Evolutionary conservation across 2,797 vertebrate species (phyloP).

Genomic region (Enoplosus armatus): DNA sequence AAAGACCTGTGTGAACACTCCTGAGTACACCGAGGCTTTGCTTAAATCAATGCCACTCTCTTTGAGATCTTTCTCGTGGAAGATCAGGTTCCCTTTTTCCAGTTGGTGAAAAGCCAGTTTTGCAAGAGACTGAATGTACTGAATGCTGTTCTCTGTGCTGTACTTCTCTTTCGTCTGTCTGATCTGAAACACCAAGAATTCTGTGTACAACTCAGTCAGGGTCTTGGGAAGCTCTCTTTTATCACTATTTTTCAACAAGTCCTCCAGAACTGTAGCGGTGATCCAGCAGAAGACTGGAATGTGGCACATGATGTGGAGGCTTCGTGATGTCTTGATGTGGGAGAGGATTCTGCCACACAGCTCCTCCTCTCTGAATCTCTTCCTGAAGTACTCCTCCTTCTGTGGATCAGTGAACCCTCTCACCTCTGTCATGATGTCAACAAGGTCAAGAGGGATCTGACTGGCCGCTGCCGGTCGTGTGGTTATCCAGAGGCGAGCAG

Average conservation of each 20-base stretch:
- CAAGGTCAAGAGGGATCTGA: not conserved
- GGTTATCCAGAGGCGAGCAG: conserved; percentile 50
- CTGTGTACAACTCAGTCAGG: conserved; percentile 44
- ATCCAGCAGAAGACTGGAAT: conserved; percentile 45
- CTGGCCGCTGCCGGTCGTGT: conserved; percentile 21
- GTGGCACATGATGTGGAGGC: conserved; percentile 36
- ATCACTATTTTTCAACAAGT: not conserved
- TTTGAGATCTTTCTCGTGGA: conserved; percentile 29
- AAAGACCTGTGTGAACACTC: conserved; percentile 48
- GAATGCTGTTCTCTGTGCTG: not conserved
- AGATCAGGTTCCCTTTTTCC: conserved; percentile 19
- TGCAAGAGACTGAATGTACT: conserved; percentile 4
- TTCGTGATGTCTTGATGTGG: conserved; percentile 2
- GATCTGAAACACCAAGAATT: conserved; percentile 21
- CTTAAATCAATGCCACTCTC: not conserved
- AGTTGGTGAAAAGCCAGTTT: conserved; percentile 28
- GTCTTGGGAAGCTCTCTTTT: conserved; percentile 23
- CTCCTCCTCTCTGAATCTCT: not conserved
- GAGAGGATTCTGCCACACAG: not conserved
- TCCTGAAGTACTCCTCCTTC: conserved; percentile 18
- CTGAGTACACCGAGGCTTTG: conserved; percentile 28
- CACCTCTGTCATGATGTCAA: conserved; percentile 11
- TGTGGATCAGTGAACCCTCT: conserved; percentile 33
- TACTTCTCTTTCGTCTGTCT: conserved; percentile 7
- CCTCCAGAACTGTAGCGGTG: conserved; percentile 11